Conservation (phyloP, 2,888 invertebrate species). For the Aporophyla nigra region DNA sequence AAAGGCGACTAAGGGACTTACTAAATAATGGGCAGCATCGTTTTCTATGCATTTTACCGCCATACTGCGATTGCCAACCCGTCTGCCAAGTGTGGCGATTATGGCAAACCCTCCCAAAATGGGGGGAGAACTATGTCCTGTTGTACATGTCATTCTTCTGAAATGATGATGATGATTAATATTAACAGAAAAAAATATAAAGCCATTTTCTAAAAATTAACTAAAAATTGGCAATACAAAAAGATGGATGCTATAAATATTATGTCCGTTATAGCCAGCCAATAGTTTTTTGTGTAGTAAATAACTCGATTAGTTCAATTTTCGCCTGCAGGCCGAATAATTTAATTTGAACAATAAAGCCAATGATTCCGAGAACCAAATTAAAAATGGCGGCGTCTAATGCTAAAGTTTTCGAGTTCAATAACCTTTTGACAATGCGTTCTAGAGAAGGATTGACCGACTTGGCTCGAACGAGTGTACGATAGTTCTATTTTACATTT, state of each 20-base stretch:
- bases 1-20: no score
- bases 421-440: slow-evolving; percentile 56
- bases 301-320: slow-evolving; percentile 48
- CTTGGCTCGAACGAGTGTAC: slow-evolving; percentile 44
- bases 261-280: not conserved
- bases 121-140: no score
- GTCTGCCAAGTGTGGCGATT: no score
- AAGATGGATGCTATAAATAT: slow-evolving; percentile 20
- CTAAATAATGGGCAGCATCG: no score
- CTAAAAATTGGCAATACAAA: not conserved
- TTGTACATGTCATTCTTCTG: no score
- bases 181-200: not conserved
- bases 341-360: slow-evolving; percentile 46
- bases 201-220: not conserved
- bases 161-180: not conserved
- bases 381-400: slow-evolving; percentile 56
- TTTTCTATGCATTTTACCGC: no score
- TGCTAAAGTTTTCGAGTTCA: slow-evolving; percentile 43
- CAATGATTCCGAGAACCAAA: slow-evolving; percentile 46
- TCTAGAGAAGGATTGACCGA: slow-evolving; percentile 44
- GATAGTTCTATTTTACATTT: slow-evolving; percentile 24
- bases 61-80: no score
- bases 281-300: slow-evolving; percentile 32
- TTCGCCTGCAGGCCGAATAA: slow-evolving; percentile 46
- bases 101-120: no score